Percentiles rank a stretch among this genome's conserved stretches.
Conservation (phyloP, 2,888 invertebrate species). For the Spicauda simplicius region DNA sequence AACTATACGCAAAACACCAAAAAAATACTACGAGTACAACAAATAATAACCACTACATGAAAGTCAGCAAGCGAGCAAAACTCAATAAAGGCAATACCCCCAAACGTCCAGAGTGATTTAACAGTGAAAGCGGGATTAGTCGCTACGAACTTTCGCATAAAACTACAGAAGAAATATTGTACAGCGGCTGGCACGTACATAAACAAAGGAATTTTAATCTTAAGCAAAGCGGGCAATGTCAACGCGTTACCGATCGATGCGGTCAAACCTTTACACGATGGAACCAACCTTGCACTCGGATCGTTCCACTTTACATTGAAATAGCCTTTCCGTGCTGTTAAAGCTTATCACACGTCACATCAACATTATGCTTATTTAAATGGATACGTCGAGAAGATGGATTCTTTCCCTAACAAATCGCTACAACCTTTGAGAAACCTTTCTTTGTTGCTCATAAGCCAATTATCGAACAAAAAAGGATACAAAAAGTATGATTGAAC, state of each 20-base stretch:
- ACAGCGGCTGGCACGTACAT: constrained; percentile 18
- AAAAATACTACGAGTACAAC: neutral
- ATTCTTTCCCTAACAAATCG: constrained; percentile 16
- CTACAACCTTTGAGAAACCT: neutral
- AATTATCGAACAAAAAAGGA: no score
- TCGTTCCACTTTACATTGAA: constrained; percentile 41
- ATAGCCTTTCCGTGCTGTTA: constrained; percentile 37
- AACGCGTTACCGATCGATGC: constrained; percentile 65
- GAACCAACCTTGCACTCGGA: constrained; percentile 63
- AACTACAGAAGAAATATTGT: constrained; percentile 3
- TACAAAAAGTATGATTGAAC: no score
- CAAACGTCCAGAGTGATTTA: neutral
- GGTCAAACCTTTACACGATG: constrained; percentile 56
- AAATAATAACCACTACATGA: neutral
- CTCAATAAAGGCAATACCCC: neutral
- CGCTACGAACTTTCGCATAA: neutral
- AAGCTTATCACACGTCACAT: constrained; percentile 41
- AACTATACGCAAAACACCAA: neutral
- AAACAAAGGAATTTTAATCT: constrained; percentile 48
- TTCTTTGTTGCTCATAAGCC: neutral
- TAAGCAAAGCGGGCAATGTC: constrained; percentile 47
- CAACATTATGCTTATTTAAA: constrained; percentile 32
- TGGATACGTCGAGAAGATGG: constrained; percentile 20
- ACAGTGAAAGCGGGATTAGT: neutral
- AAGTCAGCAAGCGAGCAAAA: neutral